Percentiles rank a stretch among this genome's conserved stretches.
Conservation (phyloP, 2,888 invertebrate species). For the Tiliacea aurago region DNA sequence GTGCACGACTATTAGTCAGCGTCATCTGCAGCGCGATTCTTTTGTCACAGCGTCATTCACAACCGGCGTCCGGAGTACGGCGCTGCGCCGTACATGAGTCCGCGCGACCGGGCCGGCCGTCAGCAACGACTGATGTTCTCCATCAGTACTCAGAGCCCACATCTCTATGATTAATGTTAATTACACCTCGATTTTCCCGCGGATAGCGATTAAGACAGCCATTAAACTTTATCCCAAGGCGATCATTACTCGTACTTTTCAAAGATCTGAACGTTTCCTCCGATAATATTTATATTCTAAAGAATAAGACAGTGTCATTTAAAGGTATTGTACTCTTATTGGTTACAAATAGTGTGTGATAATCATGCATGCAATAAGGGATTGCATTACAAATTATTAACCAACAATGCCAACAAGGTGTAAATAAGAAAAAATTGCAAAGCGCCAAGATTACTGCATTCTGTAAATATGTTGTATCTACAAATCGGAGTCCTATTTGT, state of each 20-base stretch:
- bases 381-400: slow-evolving; percentile 20
- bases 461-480: slow-evolving; percentile 35
- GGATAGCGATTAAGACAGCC: slow-evolving; percentile 83
- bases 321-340: slow-evolving; percentile 5
- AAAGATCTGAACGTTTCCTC: slow-evolving; percentile 68
- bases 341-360: slow-evolving; percentile 22
- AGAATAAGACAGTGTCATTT: slow-evolving; percentile 13
- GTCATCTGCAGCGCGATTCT: slow-evolving; percentile 78
- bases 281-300: slow-evolving; percentile 41
- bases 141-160: slow-evolving; percentile 82
- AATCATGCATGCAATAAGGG: too few relatives aligned
- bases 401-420: slow-evolving; percentile 17
- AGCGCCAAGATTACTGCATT: slow-evolving; percentile 47
- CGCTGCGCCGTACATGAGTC: slow-evolving; percentile 59
- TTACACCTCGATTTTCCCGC: slow-evolving; percentile 84
- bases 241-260: slow-evolving; percentile 78
- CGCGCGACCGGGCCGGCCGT: slow-evolving; percentile 64
- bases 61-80: slow-evolving; percentile 56
- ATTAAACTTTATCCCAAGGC: slow-evolving; percentile 83
- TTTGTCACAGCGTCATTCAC: slow-evolving; percentile 80
- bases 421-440: slow-evolving; percentile 37
- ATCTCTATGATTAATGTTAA: slow-evolving; percentile 88
- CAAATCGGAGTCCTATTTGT: slow-evolving; percentile 65
- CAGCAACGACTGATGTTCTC: slow-evolving; percentile 78
- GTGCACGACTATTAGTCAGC: slow-evolving; percentile 76